Evolutionary conservation across 1,140 invertebrate species (phyloP).

Genomic region (Heliconius hewitsoni): DNA sequence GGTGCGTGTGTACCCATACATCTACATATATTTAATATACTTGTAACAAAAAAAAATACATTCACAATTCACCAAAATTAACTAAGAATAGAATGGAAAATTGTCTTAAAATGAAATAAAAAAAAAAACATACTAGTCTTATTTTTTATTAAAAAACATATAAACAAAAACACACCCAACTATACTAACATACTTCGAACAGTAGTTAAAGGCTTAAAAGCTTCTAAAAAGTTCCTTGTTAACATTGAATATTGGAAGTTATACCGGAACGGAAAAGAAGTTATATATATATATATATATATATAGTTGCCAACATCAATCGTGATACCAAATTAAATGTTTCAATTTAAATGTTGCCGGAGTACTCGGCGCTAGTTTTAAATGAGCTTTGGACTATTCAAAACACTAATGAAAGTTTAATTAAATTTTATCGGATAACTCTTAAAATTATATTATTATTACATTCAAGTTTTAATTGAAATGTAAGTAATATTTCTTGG

Average conservation of each 20-base stretch:
- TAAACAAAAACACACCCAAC: not conserved
- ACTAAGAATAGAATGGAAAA: no score
- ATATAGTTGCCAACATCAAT: constrained; percentile 19
- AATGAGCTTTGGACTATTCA: constrained; percentile 10
- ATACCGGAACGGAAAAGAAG: no score
- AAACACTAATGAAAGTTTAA: constrained; percentile 19
- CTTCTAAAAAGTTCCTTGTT: not conserved
- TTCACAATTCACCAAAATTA: no score
- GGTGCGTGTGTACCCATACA: no score
- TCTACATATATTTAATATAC: no score
- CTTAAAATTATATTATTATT: constrained; percentile 8
- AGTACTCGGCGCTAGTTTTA: not conserved
- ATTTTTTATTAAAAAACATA: not conserved
- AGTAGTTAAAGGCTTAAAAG: not conserved
- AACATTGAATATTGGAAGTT: constrained; percentile 25
- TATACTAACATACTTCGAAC: not conserved
- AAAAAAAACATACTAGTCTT: no score
- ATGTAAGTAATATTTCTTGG: not conserved
- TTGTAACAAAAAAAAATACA: no score
- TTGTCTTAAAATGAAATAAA: no score
- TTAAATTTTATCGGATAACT: constrained; percentile 5
- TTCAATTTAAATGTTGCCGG: constrained; percentile 1
- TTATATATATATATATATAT: no score
- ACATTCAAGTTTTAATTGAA: not conserved
- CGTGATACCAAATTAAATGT: constrained; percentile 21